Percentiles rank a stretch among this genome's conserved stretches.
phyloP scores from a whole-genome alignment of 2,113 vertebrate species.

The Myiopsitta monachus region DNA sequence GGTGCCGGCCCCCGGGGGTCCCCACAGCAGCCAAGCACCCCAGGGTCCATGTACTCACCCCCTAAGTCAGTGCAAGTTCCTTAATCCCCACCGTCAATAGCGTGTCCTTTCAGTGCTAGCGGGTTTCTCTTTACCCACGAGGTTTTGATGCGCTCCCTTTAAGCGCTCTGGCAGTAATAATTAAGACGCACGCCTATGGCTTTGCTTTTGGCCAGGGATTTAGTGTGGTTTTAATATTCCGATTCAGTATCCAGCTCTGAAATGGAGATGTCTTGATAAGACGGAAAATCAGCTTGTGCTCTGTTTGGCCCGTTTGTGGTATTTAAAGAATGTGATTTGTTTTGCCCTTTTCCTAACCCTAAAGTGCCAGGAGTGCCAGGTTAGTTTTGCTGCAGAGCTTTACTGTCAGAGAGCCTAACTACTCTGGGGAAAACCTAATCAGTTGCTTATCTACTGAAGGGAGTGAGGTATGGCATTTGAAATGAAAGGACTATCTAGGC shows the following conservation, averaged over 20 bases:
- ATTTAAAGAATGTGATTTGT: neutral
- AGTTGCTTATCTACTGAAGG: neutral
- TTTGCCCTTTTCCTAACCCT: neutral
- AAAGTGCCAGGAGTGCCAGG: neutral
- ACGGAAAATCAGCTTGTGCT: neutral
- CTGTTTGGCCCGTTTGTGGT: neutral
- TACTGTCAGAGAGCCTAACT: neutral
- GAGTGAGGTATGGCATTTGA: neutral
- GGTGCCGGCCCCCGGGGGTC: accelerated
- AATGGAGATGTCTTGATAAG: neutral
- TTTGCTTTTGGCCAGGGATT: neutral
- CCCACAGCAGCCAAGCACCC: neutral
- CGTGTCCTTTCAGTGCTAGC: neutral
- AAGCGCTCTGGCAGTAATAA: neutral
- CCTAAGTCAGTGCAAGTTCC: neutral
- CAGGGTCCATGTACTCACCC: neutral
- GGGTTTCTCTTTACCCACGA: neutral
- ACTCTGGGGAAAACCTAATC: neutral
- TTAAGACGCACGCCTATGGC: accelerated
- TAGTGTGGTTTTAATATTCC: neutral
- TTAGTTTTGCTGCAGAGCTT: neutral
- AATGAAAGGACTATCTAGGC: conserved; percentile 3
- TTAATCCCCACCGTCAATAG: neutral
- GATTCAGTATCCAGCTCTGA: neutral
- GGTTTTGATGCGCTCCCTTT: neutral